Percentiles rank a stretch among this genome's conserved stretches.
These are phyloP conservation scores for Stomorhina lunata DNA, from an alignment of 2,888 invertebrate genomes.

Conservation along the genomic window DNA sequence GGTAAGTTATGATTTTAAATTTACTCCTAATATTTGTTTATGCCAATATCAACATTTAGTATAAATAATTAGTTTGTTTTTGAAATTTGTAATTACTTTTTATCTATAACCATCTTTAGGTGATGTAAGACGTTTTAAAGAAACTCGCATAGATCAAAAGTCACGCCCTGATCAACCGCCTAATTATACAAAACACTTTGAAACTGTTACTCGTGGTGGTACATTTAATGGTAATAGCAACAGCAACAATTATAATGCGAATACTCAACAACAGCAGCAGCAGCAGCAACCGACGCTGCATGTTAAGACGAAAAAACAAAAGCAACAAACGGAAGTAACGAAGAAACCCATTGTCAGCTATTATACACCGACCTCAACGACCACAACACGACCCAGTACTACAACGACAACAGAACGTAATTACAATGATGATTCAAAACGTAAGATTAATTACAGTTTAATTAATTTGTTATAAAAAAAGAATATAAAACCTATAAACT, in stretches of 20 bases:
- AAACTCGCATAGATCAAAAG: constrained; percentile 77
- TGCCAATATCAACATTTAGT: background rate
- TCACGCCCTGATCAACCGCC: constrained; percentile 73
- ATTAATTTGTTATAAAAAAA: constrained; percentile 2
- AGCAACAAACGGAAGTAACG: constrained; percentile 68
- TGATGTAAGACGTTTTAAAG: constrained; percentile 77
- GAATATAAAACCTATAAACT: no score
- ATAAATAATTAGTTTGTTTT: background rate
- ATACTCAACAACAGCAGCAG: constrained; percentile 52
- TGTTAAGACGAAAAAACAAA: constrained; percentile 55
- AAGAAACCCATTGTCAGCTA: constrained; percentile 76
- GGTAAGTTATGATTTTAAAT: constrained; percentile 74
- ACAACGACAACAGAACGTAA: constrained; percentile 68
- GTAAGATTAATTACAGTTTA: constrained; percentile 70
- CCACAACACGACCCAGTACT: constrained; percentile 65
- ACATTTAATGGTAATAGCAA: constrained; percentile 63
- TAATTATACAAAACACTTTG: constrained; percentile 71
- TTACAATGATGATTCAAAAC: constrained; percentile 76
- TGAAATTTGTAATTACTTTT: constrained; percentile 53
- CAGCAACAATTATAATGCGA: constrained; percentile 69
- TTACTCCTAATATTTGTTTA: background rate
- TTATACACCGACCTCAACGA: constrained; percentile 74
- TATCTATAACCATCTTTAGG: constrained; percentile 64
- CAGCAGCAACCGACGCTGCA: constrained; percentile 48
- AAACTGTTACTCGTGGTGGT: constrained; percentile 68